These are phyloP conservation scores for Julus scanicus DNA, from an alignment of 2,888 invertebrate species.

Conservation along the genomic window DNA sequence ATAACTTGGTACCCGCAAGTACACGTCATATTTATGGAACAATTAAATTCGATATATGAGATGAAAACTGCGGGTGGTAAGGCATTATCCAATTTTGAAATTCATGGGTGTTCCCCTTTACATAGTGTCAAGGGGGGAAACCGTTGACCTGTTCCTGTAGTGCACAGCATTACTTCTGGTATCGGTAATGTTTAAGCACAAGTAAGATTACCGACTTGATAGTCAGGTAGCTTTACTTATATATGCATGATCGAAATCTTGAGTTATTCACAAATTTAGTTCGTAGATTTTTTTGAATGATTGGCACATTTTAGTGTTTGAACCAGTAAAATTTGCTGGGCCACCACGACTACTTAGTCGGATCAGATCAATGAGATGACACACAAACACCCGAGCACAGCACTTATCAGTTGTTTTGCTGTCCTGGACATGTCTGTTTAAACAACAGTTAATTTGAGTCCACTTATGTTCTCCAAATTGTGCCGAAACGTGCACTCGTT, in stretches of 20 bases:
- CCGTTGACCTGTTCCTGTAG: background rate
- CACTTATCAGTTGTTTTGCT: background rate
- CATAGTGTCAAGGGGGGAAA: background rate
- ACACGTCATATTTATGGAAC: background rate
- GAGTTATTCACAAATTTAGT: background rate
- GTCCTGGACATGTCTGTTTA: background rate
- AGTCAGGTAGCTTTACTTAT: background rate
- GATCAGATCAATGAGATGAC: constrained; percentile 4
- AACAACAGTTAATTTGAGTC: background rate
- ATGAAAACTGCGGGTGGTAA: background rate
- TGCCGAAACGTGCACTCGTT: background rate
- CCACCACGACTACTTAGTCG: background rate
- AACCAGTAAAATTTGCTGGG: background rate
- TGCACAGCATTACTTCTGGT: background rate
- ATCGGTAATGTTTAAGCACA: background rate
- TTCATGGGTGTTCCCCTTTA: constrained; percentile 5
- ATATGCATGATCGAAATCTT: constrained; percentile 7
- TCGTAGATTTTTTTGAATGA: background rate
- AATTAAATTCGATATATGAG: background rate
- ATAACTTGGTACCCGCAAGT: background rate
- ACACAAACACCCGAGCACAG: constrained; percentile 1
- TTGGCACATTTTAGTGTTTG: background rate
- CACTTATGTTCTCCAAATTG: background rate
- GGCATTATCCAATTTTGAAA: background rate
- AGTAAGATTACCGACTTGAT: constrained; percentile 1